Percentiles rank a stretch among this genome's conserved stretches.
Conservation (phyloP, 2,888 invertebrate species). For the Ceramica pisi region DNA sequence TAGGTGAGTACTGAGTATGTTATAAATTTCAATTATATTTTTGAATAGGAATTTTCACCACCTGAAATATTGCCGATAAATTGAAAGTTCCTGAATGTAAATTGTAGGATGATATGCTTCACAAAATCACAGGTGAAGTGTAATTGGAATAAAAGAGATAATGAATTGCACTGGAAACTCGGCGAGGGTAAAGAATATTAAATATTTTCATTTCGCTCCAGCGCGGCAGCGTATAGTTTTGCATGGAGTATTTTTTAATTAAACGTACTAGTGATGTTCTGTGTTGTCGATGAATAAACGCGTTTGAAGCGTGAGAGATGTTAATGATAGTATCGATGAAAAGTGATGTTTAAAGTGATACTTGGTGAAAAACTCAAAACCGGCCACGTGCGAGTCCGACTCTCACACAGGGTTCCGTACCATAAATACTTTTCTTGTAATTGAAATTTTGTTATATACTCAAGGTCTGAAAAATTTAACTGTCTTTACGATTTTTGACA, state of each 20-base stretch:
- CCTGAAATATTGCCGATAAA: neutral
- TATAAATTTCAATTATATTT: too few relatives aligned
- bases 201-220: slow-evolving; percentile 66
- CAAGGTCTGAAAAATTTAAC: too few relatives aligned
- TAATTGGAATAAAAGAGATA: slow-evolving; percentile 55
- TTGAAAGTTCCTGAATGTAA: neutral
- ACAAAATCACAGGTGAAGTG: slow-evolving; percentile 36
- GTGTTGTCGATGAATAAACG: slow-evolving; percentile 34
- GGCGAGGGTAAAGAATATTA: slow-evolving; percentile 62
- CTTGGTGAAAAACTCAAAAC: neutral
- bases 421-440: too few relatives aligned
- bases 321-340: neutral
- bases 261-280: slow-evolving; percentile 69
- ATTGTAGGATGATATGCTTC: slow-evolving; percentile 2
- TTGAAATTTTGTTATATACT: too few relatives aligned
- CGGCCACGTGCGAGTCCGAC: too few relatives aligned
- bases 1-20: too few relatives aligned
- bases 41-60: neutral
- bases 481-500: too few relatives aligned
- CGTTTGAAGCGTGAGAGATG: neutral
- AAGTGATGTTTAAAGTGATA: neutral
- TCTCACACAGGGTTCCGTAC: too few relatives aligned
- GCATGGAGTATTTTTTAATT: slow-evolving; percentile 77
- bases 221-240: slow-evolving; percentile 62
- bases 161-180: slow-evolving; percentile 59